phyloP scores from a whole-genome alignment of 2,113 vertebrate genomes.

The Cheirogaleus medius region DNA sequence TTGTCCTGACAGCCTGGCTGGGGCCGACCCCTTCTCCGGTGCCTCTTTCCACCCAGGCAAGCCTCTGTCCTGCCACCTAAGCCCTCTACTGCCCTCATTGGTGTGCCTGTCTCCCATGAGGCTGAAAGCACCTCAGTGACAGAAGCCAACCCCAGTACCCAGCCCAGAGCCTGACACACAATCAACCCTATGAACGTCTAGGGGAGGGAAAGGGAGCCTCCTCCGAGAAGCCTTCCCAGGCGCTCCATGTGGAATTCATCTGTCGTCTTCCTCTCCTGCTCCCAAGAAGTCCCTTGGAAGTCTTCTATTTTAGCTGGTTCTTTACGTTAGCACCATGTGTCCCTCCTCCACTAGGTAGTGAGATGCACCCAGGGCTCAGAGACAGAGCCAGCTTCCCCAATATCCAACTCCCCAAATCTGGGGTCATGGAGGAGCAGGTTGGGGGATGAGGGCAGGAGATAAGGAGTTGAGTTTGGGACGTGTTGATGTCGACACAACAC shows the following conservation, averaged over 20 bases:
- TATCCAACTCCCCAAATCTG: neutral
- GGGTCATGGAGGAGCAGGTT: neutral
- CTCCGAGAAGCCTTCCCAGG: neutral
- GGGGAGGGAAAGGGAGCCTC: neutral
- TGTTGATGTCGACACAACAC: neutral
- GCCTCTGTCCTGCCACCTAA: neutral
- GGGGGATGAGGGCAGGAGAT: too few species aligned
- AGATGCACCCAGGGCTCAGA: neutral
- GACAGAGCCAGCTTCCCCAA: neutral
- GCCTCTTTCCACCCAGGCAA: neutral
- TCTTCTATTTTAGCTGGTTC: neutral
- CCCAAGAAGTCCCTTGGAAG: neutral
- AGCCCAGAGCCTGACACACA: neutral
- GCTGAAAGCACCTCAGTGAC: neutral
- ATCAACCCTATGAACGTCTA: neutral
- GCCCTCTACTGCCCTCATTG: neutral
- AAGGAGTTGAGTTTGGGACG: neutral
- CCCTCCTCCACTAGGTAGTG: neutral
- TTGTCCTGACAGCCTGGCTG: neutral
- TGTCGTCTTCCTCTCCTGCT: neutral
- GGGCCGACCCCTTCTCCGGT: neutral
- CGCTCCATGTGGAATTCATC: neutral
- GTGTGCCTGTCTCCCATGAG: neutral
- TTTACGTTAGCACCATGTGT: neutral
- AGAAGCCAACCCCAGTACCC: neutral